Evolutionary conservation across 2,797 vertebrate genomes (phyloP).

Genomic region (Leucoraja ocellata): DNA sequence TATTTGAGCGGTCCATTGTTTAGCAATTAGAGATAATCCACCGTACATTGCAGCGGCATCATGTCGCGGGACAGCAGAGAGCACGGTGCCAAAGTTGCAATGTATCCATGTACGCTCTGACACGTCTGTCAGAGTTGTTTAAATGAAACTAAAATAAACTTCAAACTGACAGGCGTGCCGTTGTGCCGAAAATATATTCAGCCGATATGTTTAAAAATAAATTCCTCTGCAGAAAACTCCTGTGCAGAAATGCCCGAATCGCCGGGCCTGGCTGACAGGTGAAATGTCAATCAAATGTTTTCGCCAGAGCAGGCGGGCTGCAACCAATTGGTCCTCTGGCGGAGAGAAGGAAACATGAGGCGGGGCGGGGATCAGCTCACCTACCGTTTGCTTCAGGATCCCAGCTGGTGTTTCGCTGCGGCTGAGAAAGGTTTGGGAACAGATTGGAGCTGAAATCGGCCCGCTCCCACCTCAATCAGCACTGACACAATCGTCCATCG

Average conservation of each 20-base stretch:
- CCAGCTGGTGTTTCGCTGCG: background rate
- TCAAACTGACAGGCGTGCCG: background rate
- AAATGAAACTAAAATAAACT: background rate
- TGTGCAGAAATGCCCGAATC: background rate
- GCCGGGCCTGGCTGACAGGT: background rate
- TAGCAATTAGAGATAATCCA: background rate
- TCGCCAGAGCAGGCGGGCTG: background rate
- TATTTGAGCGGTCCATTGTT: background rate
- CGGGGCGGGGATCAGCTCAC: background rate
- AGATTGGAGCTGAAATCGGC: background rate
- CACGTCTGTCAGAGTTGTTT: background rate
- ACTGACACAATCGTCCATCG: background rate
- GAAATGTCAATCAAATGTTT: background rate
- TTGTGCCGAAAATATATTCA: background rate
- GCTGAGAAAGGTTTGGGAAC: too few relatives aligned
- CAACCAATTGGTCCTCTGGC: background rate
- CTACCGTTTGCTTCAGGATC: too few relatives aligned
- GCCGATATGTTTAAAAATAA: background rate
- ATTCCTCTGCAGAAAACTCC: too few relatives aligned
- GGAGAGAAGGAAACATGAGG: background rate
- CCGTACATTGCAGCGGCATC: background rate
- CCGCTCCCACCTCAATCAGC: too few relatives aligned
- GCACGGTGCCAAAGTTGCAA: background rate
- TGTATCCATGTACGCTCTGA: background rate
- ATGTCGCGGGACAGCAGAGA: background rate